A percentile compares a stretch with the other conserved stretches of the same genome.
phyloP scores from a whole-genome alignment of 2,113 vertebrate genomes.

The Dasyurus viverrinus region DNA sequence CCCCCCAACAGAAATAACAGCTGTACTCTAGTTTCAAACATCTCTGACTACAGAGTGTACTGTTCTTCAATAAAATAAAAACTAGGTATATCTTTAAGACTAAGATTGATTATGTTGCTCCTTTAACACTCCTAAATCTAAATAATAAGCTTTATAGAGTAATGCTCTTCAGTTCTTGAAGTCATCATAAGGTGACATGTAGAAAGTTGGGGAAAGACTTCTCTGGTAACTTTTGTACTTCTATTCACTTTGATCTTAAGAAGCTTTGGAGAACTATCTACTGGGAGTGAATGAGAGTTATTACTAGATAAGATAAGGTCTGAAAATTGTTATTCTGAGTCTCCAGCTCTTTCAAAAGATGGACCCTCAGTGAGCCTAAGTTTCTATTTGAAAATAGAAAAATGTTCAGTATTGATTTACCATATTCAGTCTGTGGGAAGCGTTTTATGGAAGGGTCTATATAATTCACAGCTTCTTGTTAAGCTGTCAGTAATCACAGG shows the following conservation, averaged over 20 bases:
- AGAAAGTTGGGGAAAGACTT: neutral
- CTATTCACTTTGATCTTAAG: neutral
- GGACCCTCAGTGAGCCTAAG: neutral
- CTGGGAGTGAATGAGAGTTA: neutral
- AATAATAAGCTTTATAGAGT: neutral
- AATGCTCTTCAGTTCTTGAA: slow-evolving; percentile 2
- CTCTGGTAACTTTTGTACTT: neutral
- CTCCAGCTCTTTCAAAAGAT: neutral
- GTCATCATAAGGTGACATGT: neutral
- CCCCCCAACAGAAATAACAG: neutral
- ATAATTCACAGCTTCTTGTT: slow-evolving; percentile 21
- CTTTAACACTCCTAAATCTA: neutral
- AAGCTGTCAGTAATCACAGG: neutral
- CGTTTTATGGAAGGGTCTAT: neutral
- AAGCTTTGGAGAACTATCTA: neutral
- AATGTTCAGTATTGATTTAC: neutral
- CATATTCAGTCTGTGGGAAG: slow-evolving; percentile 21
- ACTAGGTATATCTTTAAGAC: neutral
- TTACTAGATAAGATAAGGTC: neutral
- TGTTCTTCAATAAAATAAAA: neutral
- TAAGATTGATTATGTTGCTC: neutral
- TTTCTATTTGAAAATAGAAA: neutral
- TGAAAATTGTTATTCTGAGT: neutral
- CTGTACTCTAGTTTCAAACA: neutral
- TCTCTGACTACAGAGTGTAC: neutral